phyloP scores from a whole-genome alignment of 2,888 invertebrate species.

The Pollenia labialis region DNA sequence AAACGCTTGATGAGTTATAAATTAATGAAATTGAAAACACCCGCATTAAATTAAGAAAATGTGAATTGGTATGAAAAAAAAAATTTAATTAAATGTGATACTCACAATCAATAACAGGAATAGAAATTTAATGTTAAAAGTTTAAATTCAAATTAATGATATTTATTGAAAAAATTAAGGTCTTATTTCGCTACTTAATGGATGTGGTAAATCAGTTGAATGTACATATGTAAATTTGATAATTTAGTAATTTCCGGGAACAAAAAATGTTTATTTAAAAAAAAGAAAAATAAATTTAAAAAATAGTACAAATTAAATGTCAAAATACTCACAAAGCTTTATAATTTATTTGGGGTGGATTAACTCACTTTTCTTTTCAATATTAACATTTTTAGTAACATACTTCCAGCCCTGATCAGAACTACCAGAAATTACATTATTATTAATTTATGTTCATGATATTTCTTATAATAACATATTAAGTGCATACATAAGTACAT shows the following conservation, averaged over 20 bases:
- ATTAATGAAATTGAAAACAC: slow-evolving; percentile 30
- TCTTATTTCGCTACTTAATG: background rate
- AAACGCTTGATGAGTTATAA: background rate
- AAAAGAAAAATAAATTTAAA: too few species aligned
- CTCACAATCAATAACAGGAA: slow-evolving; percentile 29
- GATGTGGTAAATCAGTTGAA: background rate
- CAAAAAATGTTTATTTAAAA: too few species aligned
- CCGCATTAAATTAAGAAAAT: slow-evolving; percentile 47
- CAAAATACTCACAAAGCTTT: too few species aligned
- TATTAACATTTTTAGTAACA: too few species aligned
- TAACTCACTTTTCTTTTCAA: too few species aligned
- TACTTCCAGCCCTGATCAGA: too few species aligned
- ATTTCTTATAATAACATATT: too few species aligned
- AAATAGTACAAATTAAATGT: too few species aligned
- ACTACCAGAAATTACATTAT: too few species aligned
- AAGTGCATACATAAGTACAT: too few species aligned
- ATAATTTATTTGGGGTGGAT: too few species aligned
- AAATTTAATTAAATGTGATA: slow-evolving; percentile 5
- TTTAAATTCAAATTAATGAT: slow-evolving; percentile 37
- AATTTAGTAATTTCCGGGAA: slow-evolving; percentile 26
- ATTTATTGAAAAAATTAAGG: slow-evolving; percentile 37
- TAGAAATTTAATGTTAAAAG: background rate
- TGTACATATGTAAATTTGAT: background rate
- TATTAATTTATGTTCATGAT: too few species aligned
- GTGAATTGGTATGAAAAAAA: background rate